Base-by-base conservation (phyloP, 1,140 invertebrate genomes). In the Dreissena polymorpha region DNA sequence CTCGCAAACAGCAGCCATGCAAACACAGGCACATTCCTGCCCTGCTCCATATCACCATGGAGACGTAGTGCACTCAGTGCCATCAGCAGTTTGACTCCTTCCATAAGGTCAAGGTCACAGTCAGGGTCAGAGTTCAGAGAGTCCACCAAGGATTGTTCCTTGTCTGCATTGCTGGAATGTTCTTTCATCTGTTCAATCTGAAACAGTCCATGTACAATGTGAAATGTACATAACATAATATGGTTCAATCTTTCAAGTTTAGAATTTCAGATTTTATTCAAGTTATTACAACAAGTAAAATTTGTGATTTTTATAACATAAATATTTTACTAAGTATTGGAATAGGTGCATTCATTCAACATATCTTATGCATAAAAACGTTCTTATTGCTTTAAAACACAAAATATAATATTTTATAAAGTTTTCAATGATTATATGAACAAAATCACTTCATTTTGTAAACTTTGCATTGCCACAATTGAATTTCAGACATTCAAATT, bases 11-110 rank as follows among this genome's bases (percentile, higher is more conserved):
- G 85, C 67, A 93, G 88, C 89, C 93, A 92, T 12, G 90, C 93
- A 92, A 94, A 94, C 23, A 93, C 83, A 14, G 94, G 94, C 16
- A 93, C 86, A n/a, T 92, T 91, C 10, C 89, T 86, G 18, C 91
- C 93, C 18, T 86, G 84, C 49, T 84, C 85, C 50, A 90, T 88
- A 5, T 84, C 81, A 27, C 88, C 67, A 86, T 93, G 86, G 29
- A 94, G 85, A 64, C 93, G 88, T 39, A 93, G 87, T 7, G 91
- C 91, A 60, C 90, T 87, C 23, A 92, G 86, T 60, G 94, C 87
- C 94, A 94, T 94, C 83, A 94, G 90, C 21, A 94, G 87, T 86
- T 94, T 94, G 21, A 94, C 87, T 49, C 93, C 94, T 90, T 94
- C 94, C 90, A 94, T 92, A 21, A 94, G 86, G 49, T 91, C 89